Percentiles rank a stretch among this genome's conserved stretches.
These are phyloP conservation scores for Pseudopodoces humilis DNA, from an alignment of 2,113 vertebrate species.

Conservation along the genomic window DNA sequence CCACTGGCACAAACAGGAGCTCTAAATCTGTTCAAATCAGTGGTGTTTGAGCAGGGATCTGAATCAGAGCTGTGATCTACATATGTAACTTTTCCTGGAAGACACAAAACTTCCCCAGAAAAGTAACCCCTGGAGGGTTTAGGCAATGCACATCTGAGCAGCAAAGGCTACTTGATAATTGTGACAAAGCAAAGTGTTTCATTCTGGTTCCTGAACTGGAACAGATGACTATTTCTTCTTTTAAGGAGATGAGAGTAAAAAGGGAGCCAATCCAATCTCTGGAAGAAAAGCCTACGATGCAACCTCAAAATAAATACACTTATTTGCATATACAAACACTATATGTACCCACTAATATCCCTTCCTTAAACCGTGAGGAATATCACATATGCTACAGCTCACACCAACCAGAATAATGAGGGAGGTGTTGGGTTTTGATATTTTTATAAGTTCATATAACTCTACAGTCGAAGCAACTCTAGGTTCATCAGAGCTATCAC, in stretches of 20 bases:
- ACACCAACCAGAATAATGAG: slow-evolving; percentile 29
- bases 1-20: background rate
- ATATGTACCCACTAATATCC: slow-evolving; percentile 18
- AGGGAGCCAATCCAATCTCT: background rate
- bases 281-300: background rate
- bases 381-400: slow-evolving; percentile 37
- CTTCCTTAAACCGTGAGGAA: background rate
- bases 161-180: background rate
- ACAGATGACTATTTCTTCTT: background rate
- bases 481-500: background rate
- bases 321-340: slow-evolving; percentile 23
- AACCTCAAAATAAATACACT: slow-evolving; percentile 27
- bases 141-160: background rate
- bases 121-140: background rate
- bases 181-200: slow-evolving; percentile 13
- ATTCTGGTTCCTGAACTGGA: background rate
- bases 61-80: background rate
- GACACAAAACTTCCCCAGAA: background rate
- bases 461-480: slow-evolving; percentile 22
- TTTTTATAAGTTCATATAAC: slow-evolving; percentile 16
- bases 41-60: background rate
- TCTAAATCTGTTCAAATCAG: background rate
- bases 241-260: background rate
- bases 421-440: slow-evolving; percentile 29
- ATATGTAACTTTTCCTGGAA: background rate